phyloP scores from a whole-genome alignment of 2,888 invertebrate species.

The Drosophila limbata region DNA sequence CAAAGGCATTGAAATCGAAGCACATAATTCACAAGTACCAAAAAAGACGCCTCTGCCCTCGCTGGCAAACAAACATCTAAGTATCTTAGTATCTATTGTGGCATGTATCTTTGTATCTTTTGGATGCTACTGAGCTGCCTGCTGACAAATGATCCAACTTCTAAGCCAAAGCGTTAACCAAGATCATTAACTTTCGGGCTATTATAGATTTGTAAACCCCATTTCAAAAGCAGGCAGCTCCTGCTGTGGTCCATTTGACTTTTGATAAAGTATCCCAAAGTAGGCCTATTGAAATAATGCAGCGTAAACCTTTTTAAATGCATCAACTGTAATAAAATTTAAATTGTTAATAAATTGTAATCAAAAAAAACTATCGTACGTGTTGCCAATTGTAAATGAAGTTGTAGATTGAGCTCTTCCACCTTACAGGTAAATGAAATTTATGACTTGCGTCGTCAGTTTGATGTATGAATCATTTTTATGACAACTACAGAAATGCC shows the following conservation, averaged over 20 bases:
- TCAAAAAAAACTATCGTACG: constrained; percentile 27
- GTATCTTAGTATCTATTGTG: constrained; percentile 34
- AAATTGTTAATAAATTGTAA: constrained; percentile 9
- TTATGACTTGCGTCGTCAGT: constrained; percentile 27
- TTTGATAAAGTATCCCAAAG: constrained; percentile 25
- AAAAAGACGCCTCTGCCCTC: constrained; percentile 7
- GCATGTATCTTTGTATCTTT: constrained; percentile 27
- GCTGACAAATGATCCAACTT: constrained; percentile 46
- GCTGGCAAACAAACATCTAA: constrained; percentile 30
- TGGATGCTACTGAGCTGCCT: constrained; percentile 19
- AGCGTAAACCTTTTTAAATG: constrained; percentile 16
- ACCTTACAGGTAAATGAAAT: constrained; percentile 23
- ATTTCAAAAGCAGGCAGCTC: constrained; percentile 2
- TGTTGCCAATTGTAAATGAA: constrained; percentile 50
- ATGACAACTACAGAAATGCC: constrained; percentile 34
- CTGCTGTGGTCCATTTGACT: constrained; percentile 10
- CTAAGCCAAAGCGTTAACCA: constrained; percentile 18
- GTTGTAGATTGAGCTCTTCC: constrained; percentile 22
- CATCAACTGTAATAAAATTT: constrained; percentile 2
- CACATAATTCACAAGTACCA: constrained; percentile 34
- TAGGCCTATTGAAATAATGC: neutral
- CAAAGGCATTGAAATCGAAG: constrained; percentile 34
- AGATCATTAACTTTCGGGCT: constrained; percentile 24
- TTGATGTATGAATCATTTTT: constrained; percentile 34
- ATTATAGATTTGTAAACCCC: constrained; percentile 24